These are phyloP conservation scores for Noctua pronuba DNA, from an alignment of 2,888 invertebrate genomes.

Conservation along the genomic window DNA sequence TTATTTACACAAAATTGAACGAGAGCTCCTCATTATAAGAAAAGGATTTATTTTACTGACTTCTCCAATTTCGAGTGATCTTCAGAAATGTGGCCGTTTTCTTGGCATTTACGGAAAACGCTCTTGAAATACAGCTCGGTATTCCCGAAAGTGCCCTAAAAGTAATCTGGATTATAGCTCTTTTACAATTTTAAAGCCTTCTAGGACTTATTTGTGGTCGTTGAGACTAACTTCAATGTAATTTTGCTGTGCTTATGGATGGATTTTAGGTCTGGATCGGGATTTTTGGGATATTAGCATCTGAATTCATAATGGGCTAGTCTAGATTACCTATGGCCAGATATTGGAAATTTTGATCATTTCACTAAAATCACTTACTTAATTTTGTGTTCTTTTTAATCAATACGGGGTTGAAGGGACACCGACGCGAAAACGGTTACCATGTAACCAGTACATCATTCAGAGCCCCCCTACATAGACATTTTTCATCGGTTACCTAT, in stretches of 20 bases:
- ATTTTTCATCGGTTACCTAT: no score
- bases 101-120: slow-evolving; percentile 41
- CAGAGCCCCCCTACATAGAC: no score
- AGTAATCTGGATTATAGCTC: slow-evolving; percentile 59
- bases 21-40: slow-evolving; percentile 20
- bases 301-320: not conserved
- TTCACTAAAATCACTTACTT: not conserved
- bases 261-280: not conserved
- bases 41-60: slow-evolving; percentile 35
- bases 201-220: slow-evolving; percentile 47
- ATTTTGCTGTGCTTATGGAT: slow-evolving; percentile 17
- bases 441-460: no score
- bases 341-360: not conserved
- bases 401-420: no score
- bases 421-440: no score
- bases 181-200: slow-evolving; percentile 46
- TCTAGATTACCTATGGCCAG: not conserved
- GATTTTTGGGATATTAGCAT: not conserved
- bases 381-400: not conserved
- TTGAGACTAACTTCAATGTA: slow-evolving; percentile 31
- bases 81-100: slow-evolving; percentile 45
- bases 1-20: slow-evolving; percentile 17
- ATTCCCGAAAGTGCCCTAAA: slow-evolving; percentile 51
- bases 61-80: slow-evolving; percentile 46
- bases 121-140: slow-evolving; percentile 38